Base-by-base conservation (phyloP, 2,113 vertebrate genomes). In the Gulo gulo region DNA sequence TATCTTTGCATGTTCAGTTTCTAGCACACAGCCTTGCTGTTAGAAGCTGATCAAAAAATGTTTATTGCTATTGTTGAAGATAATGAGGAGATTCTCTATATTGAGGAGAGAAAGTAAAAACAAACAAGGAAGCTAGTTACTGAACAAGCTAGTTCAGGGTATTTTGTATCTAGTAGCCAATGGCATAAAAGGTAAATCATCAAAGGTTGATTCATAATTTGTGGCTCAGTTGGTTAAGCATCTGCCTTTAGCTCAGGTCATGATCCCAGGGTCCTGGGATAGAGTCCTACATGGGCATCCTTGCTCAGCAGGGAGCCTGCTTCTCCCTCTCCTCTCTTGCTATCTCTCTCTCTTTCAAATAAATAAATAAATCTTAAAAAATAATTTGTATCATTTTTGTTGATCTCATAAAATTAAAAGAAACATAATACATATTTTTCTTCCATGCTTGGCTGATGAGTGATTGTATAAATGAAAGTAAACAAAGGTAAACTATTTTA, bases 351-450 rank as follows among this genome's bases (percentile, higher is more conserved):
- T 67, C 31, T 16, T 34, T 67, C 31, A 34, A 67, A 67, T 67
- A 67, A 67, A 65, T 65, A 65, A 65, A 67, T 34, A 67, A 67
- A 67, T 67, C 63, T 67, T 34, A 34, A 67, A 67, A 34, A 87
- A 93, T 94, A 95, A 74, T 94, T 97, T 63, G 65, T 97, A 88
- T 93, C 76, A 96, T 94, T 93, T 65, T 84, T 97, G 92, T 95
- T 97, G 95, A 97, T 94, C 26, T 95, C 34, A 89, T 29, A 81
- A 67, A 85, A 92, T 97, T 96, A 95, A 96, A 96, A 78, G 39
- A 96, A 97, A 61, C 69, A 94, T 80, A 95, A 96, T 71, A 55
- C 86, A 39, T 90, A 92, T 95, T 91, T 97, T 96, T 96, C 95
- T 94, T 95, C 47, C 24, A 65, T 79, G 76, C 76, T 82, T 91